Percentiles rank a stretch among this genome's conserved stretches.
These are phyloP conservation scores for Agrypnus murinus DNA, from an alignment of 2,888 invertebrate species.

Conservation along the genomic window DNA sequence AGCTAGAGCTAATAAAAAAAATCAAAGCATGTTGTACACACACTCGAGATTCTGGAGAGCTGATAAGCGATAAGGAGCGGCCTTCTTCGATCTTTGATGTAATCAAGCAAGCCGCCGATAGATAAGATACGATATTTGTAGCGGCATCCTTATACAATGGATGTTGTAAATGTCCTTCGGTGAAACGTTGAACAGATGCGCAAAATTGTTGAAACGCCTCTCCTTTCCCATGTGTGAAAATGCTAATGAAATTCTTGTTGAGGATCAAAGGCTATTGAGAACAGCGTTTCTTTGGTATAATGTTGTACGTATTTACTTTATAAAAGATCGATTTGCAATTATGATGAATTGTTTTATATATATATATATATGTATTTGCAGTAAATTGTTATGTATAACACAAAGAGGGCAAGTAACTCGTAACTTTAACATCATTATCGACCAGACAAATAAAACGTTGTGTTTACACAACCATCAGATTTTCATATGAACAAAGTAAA, in stretches of 20 bases:
- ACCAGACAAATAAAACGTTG: no score
- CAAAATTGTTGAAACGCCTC: constrained; percentile 21
- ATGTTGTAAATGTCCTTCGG: constrained; percentile 18
- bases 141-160: constrained; percentile 30
- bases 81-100: constrained; percentile 44
- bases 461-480: no score
- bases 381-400: no score
- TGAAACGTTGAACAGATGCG: constrained; percentile 26
- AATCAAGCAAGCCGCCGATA: constrained; percentile 30
- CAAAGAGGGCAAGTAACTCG: no score
- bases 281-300: no score
- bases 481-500: no score
- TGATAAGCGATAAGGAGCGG: constrained; percentile 44
- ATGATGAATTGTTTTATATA: no score
- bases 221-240: constrained; percentile 10
- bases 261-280: no score
- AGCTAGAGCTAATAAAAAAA: constrained; percentile 33
- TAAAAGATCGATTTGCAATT: no score
- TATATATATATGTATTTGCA: no score
- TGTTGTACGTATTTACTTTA: no score
- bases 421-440: no score
- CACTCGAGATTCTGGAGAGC: constrained; percentile 40
- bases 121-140: constrained; percentile 38
- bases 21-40: constrained; percentile 36
- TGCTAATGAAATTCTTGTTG: neutral